Percentiles rank a stretch among this genome's conserved stretches.
Evolutionary conservation across 1,140 invertebrate genomes (phyloP).

Genomic region (Maniola jurtina): DNA sequence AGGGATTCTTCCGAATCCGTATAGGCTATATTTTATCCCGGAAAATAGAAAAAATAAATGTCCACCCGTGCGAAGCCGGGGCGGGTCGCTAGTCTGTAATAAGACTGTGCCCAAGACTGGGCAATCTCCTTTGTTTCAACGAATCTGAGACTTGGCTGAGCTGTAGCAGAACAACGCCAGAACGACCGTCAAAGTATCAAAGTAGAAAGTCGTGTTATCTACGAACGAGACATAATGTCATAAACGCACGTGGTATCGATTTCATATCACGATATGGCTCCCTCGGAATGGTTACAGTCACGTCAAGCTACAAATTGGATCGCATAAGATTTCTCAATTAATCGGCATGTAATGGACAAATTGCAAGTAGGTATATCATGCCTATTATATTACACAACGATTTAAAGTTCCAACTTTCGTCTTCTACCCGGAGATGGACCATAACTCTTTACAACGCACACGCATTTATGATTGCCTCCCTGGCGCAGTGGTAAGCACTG

Average conservation of each 20-base stretch:
- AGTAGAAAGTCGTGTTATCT: slow-evolving; percentile 45
- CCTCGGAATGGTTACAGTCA: slow-evolving; percentile 29
- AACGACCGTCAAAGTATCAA: slow-evolving; percentile 16
- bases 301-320: slow-evolving; percentile 33
- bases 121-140: no score
- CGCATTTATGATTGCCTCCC: no score
- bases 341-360: slow-evolving; percentile 36
- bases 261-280: slow-evolving; percentile 38
- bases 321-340: slow-evolving; percentile 41
- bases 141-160: no score
- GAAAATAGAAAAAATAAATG: no score
- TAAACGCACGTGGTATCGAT: slow-evolving; percentile 47
- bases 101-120: no score
- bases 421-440: slow-evolving; percentile 23
- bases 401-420: slow-evolving; percentile 24
- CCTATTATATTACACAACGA: slow-evolving; percentile 32
- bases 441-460: slow-evolving; percentile 11
- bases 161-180: neutral
- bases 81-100: no score
- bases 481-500: no score
- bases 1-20: no score
- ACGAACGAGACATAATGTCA: slow-evolving; percentile 32
- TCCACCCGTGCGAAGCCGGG: no score
- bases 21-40: no score
- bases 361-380: slow-evolving; percentile 27